These are phyloP conservation scores for Microplitis manilae DNA, from an alignment of 2,888 invertebrate species.

Conservation along the genomic window DNA sequence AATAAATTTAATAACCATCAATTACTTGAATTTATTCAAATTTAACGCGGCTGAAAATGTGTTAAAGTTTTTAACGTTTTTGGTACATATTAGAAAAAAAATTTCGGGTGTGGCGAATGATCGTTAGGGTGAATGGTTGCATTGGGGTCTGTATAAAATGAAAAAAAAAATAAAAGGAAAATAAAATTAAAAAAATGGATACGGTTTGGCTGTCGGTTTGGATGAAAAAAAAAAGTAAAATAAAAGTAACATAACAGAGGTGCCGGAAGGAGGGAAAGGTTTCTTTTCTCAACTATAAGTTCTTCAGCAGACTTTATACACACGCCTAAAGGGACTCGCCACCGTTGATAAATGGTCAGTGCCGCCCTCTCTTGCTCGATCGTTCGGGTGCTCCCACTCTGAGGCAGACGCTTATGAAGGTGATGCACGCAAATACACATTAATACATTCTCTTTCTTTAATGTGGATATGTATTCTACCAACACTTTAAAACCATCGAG, in stretches of 20 bases:
- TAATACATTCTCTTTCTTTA: background rate
- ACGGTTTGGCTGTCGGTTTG: no score
- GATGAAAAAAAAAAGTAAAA: constrained; percentile 25
- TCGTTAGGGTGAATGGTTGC: background rate
- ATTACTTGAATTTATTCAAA: no score
- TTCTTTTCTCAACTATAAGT: constrained; percentile 43
- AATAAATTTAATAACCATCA: background rate
- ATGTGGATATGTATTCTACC: background rate
- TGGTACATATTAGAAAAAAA: no score
- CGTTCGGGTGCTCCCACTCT: constrained; percentile 25
- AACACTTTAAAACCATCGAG: background rate
- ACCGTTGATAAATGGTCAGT: constrained; percentile 57
- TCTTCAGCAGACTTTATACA: constrained; percentile 26
- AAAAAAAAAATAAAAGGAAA: constrained; percentile 26
- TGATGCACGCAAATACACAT: background rate
- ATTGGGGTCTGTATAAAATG: constrained; percentile 9
- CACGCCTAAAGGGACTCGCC: constrained; percentile 48
- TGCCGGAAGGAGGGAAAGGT: constrained; percentile 62
- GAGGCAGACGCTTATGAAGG: constrained; percentile 8
- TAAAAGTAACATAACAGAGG: constrained; percentile 37
- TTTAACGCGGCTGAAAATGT: no score
- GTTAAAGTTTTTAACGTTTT: no score
- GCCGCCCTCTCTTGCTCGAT: constrained; percentile 32
- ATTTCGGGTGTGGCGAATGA: background rate
- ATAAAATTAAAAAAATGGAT: background rate